Evolutionary conservation across 1,140 invertebrate species (phyloP).

Genomic region (Cheumatopsyche charites): DNA sequence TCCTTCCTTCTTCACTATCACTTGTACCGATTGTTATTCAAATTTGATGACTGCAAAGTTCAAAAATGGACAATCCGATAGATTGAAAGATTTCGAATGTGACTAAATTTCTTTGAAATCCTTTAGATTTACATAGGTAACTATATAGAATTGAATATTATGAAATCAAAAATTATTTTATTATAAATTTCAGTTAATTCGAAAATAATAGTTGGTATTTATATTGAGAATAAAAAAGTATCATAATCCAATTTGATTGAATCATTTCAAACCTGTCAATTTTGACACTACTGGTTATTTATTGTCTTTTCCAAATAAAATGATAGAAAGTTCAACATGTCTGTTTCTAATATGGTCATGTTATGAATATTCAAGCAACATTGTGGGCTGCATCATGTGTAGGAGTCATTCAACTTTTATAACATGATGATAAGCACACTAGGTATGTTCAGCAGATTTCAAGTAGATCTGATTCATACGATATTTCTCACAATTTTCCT

Average conservation of each 20-base stretch:
- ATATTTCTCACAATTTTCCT: too few species aligned
- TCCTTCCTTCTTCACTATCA: not conserved
- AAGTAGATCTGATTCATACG: too few species aligned
- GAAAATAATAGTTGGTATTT: too few species aligned
- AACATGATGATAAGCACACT: too few species aligned
- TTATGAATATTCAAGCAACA: not conserved
- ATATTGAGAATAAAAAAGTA: too few species aligned
- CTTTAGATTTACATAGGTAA: too few species aligned
- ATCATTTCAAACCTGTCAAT: not conserved
- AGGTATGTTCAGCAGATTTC: too few species aligned
- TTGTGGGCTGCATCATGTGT: not conserved
- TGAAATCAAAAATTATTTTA: too few species aligned
- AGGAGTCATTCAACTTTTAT: slow-evolving; percentile 10
- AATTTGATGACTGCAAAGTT: not conserved
- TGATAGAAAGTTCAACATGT: not conserved
- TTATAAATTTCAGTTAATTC: too few species aligned
- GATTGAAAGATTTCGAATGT: not conserved
- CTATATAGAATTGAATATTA: too few species aligned
- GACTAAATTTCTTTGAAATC: not conserved
- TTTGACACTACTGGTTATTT: not conserved
- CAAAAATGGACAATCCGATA: not conserved
- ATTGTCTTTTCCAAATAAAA: not conserved
- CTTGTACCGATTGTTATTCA: not conserved
- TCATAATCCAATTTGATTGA: not conserved
- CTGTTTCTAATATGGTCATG: not conserved